Evolutionary conservation across 2,113 vertebrate species (phyloP).

Genomic region (Proterorhinus semilunaris): DNA sequence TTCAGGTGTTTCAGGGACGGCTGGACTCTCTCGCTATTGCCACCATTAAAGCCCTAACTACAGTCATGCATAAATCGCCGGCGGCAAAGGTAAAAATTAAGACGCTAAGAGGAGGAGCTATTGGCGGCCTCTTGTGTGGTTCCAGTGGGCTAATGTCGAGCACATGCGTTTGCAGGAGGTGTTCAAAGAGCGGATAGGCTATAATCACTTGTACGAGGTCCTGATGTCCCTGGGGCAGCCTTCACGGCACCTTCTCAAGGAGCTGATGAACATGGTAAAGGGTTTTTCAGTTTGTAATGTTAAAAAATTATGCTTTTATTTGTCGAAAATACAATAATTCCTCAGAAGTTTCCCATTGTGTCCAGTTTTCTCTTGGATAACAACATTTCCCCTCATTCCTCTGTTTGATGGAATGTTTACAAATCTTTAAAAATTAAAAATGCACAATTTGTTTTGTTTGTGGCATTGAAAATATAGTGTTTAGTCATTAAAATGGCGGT

Average conservation of each 20-base stretch:
- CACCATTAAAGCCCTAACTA: constrained; percentile 93
- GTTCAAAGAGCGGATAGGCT: constrained; percentile 98
- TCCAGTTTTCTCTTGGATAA: too few relatives aligned
- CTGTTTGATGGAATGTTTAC: too few relatives aligned
- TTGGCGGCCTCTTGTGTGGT: not conserved
- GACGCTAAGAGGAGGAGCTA: not conserved
- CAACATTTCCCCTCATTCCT: too few relatives aligned
- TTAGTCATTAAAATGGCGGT: too few relatives aligned
- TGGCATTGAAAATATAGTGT: too few relatives aligned
- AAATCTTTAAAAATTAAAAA: too few relatives aligned
- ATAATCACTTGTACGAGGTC: constrained; percentile 92
- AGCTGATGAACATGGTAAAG: constrained; percentile 99
- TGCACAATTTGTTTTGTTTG: too few relatives aligned
- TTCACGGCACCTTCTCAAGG: constrained; percentile 88
- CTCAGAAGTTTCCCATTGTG: too few relatives aligned
- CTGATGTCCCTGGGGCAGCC: constrained; percentile 92
- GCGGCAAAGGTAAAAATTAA: constrained; percentile 88
- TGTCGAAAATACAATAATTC: too few relatives aligned
- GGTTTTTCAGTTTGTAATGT: not conserved
- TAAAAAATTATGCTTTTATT: not conserved
- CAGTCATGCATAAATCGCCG: constrained; percentile 96
- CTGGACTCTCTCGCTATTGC: constrained; percentile 91
- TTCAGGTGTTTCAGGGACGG: constrained; percentile 89
- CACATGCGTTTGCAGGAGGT: constrained; percentile 82
- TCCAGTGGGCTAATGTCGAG: not conserved